Conservation (phyloP, 2,113 vertebrate species). For the Bothrops jararaca region DNA sequence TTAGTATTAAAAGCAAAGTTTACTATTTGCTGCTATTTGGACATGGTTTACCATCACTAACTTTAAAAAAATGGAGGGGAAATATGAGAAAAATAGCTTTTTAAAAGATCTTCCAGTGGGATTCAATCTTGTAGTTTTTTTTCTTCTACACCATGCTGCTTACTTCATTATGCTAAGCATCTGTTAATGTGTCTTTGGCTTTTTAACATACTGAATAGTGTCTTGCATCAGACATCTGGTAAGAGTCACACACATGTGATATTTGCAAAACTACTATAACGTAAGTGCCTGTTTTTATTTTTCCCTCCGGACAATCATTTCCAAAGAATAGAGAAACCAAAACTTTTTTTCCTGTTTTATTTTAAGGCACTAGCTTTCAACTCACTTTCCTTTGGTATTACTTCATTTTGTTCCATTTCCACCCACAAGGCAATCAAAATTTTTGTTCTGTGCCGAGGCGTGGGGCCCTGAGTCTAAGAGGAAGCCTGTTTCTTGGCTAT, state of each 20-base stretch:
- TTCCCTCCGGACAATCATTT: constrained; percentile 18
- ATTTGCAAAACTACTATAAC: constrained; percentile 43
- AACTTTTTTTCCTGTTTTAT: neutral
- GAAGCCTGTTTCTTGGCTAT: neutral
- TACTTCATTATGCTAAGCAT: constrained; percentile 22
- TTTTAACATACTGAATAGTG: constrained; percentile 37
- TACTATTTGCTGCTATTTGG: neutral
- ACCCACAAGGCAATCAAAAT: neutral
- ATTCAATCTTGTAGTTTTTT: constrained; percentile 19
- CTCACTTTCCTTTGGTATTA: neutral
- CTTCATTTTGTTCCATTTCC: neutral
- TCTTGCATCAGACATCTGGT: constrained; percentile 45
- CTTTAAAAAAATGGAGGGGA: neutral
- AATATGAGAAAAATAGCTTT: neutral
- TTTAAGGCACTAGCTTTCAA: neutral
- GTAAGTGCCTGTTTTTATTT: neutral
- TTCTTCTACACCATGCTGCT: constrained; percentile 30
- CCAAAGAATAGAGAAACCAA: constrained; percentile 32
- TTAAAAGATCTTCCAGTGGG: constrained; percentile 32
- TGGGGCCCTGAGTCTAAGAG: neutral
- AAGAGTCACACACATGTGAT: constrained; percentile 46
- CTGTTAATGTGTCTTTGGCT: constrained; percentile 42
- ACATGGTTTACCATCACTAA: neutral
- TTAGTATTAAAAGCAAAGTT: neutral
- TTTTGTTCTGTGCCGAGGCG: neutral